Evolutionary conservation across 2,888 invertebrate genomes (phyloP), one percentile per base, ranked within the genome.

Genomic region (Sesia bembeciformis): DNA sequence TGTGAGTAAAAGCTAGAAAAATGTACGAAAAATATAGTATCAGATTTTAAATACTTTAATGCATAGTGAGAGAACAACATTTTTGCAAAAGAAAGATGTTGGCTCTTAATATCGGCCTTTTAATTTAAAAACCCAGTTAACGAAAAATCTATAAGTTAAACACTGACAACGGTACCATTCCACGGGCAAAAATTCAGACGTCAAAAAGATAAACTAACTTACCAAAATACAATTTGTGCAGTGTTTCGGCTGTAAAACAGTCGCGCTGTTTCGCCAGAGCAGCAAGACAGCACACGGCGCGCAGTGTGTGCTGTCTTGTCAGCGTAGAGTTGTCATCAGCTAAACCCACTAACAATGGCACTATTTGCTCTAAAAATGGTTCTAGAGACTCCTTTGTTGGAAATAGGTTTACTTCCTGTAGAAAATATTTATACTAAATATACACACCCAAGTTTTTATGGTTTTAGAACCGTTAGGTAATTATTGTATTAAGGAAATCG

Each of bases 181-280:
- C 23, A 23, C 23, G 2, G 23, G 1, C 23, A 2, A 23, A 23
- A 23, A 23, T 23, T 23, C 23, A 23, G 23, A 2, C 23, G 1
- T 23, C 1, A 23, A 23, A 23, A 23, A 23, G 23, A n/a, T n/a
- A n/a, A n/a, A n/a, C n/a, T n/a, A 46, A 59, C 76, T 72, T 61
- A 92, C 93, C 91, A 61, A 92, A 92, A 76, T 93, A 93, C 52
- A 92, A 74, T 64, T 90, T 91, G 56, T 93, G 90, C 54, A 94
- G 75, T 57, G 90, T 80, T 1, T 93, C 91, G 1, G 84, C 78
- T 0, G 74, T 79, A 57, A 90, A 80, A 63, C 79, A 88, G 5
- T 63, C 78, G 55, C 71, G 72, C 50, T 66, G 72, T 39, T 63
- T 74, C 54, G 76, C 84, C 54, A 87, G 65, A 3, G 74, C 65